Percentiles rank a stretch among this genome's conserved stretches.
Conservation (phyloP, 2,888 invertebrate species). For the Scotopteryx bipunctaria region DNA sequence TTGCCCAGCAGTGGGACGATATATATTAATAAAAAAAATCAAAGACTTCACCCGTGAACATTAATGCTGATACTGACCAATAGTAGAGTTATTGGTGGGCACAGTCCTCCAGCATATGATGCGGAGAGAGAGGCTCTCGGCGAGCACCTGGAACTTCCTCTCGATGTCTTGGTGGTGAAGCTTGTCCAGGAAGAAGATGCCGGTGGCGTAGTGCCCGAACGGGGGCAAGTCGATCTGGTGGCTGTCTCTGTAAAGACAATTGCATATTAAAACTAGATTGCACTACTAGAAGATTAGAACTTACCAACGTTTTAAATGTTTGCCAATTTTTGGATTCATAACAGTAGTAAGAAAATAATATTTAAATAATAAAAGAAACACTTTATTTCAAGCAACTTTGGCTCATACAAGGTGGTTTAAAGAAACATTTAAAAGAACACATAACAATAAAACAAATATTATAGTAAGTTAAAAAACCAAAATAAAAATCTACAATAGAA, state of each 20-base stretch:
- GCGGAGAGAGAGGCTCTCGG: constrained; percentile 90
- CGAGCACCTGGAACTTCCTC: constrained; percentile 90
- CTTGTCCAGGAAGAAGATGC: constrained; percentile 96
- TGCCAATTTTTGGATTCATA: background rate
- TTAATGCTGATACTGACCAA: constrained; percentile 82
- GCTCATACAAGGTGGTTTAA: no score
- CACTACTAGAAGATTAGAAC: no score
- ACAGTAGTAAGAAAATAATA: no score
- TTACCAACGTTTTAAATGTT: background rate
- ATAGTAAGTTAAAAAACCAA: no score
- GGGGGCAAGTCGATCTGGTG: constrained; percentile 93
- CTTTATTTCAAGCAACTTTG: no score
- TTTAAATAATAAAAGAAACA: no score
- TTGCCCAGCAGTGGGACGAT: no score
- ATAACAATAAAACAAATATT: no score
- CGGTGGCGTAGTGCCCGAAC: constrained; percentile 96
- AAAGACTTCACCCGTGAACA: background rate
- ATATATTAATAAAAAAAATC: no score
- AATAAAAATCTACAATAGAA: no score
- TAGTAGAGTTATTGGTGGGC: constrained; percentile 92
- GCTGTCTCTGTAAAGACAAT: constrained; percentile 84
- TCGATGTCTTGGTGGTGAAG: constrained; percentile 91
- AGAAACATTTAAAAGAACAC: no score
- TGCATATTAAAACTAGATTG: background rate
- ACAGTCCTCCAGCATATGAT: constrained; percentile 97